Evolutionary conservation across 1,140 invertebrate genomes (phyloP), one percentile per base, ranked within the genome.

Genomic region (Trichoplusia ni): DNA sequence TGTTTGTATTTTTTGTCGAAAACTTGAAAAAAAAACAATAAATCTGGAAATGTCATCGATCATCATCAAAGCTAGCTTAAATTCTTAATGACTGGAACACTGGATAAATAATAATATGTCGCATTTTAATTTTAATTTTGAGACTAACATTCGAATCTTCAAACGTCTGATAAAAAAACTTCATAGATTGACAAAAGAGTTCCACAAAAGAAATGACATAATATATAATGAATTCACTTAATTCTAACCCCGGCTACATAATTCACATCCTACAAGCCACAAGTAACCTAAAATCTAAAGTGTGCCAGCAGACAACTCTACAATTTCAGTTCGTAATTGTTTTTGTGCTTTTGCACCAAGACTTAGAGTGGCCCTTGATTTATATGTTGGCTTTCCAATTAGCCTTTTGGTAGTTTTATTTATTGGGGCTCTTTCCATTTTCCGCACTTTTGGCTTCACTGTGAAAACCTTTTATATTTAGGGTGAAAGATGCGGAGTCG

Each of bases 341-440:
- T 73, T 76, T 73, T 54, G 65, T 61, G 60, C 60, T 54, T 69
- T 73, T 61, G 71, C 71, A 65, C 47, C 51, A 46, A 27, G 35
- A 63, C 60, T 67, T 35, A 46, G 65, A 76, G 66, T 71, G 64
- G 71, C 49, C 59, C 14, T 59, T 76, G 74, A 76, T 73, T 76
- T 76, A 76, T 76, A 67, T 59, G 63, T 71, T 60, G 67, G 70
- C 63, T 73, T 76, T 70, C 71, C 73, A 76, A 76, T 76, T 76
- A 76, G 73, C 65, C 56, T 66, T 33, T 47, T 58, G 61, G 66
- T 51, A 59, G 73, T 76, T 73, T 75, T 73, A 76, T 76, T 76
- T 76, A 76, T 76, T 61, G 71, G 27, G 60, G 61, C 70, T 76
- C 73, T 76, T 73, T 71, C 73, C 42, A 76, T 76, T 73, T 73